Base-by-base conservation (phyloP, 2,888 invertebrate genomes). In the Nyleta sp. region DNA sequence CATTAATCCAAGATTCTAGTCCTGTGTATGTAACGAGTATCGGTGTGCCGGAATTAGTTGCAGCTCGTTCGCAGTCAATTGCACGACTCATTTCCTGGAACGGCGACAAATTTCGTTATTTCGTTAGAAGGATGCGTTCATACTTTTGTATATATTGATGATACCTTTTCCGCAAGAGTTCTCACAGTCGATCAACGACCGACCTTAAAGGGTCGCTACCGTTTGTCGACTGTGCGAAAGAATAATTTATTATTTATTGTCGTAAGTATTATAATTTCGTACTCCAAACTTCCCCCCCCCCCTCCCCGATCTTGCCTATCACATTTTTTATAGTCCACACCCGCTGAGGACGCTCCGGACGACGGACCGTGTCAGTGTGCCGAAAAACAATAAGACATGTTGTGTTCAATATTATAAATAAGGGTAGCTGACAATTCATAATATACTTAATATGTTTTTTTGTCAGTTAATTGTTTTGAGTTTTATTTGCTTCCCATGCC, bases 61-160 rank as follows among this genome's bases (percentile, higher is more conserved):
- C 68, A 73, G 73, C 75, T 70, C 64, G 73, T 76, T 70, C 68
- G 76, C 79, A 68, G 64, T 72, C 50, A 72, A 60, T 67, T 71
- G 48, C 28, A 64, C 42, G 52, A 55, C 22, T 65, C 20, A 40
- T 46, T 65, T 57, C 33, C 17, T 33, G n/a, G 38, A 17, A 44
- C 33, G 50, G 38, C 46, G 46, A 46, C 33, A 15, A 42, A 46
- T 50, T 50, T 60, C 38, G 20, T 38, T 62, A 50, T 50, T 11
- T 17, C 10, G 67, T 18, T 40, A 55, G 13, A 35, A 28, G 35
- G 28, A 40, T 65, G 24, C 40, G 52, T 59, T 59, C 40, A 46
- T 35, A 52, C 46, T 60, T 71, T 71, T 71, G 60, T 71, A 71
- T 53, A 60, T 71, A 71, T 52, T 10, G 28, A 28, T 31, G 59